phyloP scores from a whole-genome alignment of 2,113 vertebrate species.

The Origma solitaria region DNA sequence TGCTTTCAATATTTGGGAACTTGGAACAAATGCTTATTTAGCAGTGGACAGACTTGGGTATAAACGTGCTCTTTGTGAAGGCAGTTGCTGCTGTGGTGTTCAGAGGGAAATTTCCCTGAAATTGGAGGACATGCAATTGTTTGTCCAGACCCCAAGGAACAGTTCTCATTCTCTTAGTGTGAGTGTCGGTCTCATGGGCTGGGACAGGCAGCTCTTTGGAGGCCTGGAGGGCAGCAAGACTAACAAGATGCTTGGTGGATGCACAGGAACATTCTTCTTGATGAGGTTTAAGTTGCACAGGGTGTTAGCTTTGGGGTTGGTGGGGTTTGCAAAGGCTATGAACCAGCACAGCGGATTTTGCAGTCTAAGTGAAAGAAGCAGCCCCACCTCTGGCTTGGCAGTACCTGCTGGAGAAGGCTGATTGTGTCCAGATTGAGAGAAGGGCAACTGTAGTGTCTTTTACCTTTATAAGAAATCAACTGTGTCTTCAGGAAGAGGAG shows the following conservation, averaged over 20 bases:
- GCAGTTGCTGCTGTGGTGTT: constrained; percentile 49
- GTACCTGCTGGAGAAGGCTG: background rate
- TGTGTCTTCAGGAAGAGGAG: background rate
- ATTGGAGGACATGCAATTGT: background rate
- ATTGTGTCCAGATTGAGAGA: background rate
- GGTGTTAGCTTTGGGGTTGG: background rate
- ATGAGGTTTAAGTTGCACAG: background rate
- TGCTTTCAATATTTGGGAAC: constrained; percentile 60
- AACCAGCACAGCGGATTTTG: background rate
- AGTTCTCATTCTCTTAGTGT: background rate
- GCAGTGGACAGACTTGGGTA: constrained; percentile 51
- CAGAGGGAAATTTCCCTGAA: constrained; percentile 44
- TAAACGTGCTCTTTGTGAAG: constrained; percentile 63
- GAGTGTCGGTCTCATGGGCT: background rate
- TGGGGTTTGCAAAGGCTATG: background rate
- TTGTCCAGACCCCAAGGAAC: background rate
- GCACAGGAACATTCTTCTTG: background rate
- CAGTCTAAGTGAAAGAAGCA: background rate
- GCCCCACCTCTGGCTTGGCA: background rate
- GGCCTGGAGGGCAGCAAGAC: accelerated
- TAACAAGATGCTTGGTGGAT: background rate
- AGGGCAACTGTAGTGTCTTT: background rate
- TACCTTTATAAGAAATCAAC: background rate
- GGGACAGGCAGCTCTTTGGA: background rate
- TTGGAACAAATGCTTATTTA: constrained; percentile 74